phyloP scores from a whole-genome alignment of 2,797 vertebrate genomes.

The Sebastes goodei region DNA sequence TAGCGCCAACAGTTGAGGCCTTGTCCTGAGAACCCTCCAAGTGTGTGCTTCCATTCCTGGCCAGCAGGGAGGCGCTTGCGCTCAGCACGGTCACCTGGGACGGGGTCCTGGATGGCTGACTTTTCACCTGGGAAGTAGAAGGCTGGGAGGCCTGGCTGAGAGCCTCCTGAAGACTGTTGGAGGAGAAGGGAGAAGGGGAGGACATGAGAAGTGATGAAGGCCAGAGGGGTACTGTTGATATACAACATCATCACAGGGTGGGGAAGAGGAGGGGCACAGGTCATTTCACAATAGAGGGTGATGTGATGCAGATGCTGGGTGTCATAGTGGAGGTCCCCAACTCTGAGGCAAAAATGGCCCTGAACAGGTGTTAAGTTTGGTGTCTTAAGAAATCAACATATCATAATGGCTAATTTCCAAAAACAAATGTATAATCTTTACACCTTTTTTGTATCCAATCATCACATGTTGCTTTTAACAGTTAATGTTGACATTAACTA shows the following conservation, averaged over 20 bases:
- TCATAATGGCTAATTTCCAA: not conserved
- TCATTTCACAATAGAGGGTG: not conserved
- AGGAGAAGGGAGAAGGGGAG: constrained; percentile 80
- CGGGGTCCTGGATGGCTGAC: constrained; percentile 92
- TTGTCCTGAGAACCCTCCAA: constrained; percentile 96
- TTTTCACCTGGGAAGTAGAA: constrained; percentile 91
- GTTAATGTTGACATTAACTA: not conserved
- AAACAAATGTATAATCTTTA: not conserved
- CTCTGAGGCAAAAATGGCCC: not conserved
- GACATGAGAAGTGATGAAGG: constrained; percentile 45
- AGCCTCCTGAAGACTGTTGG: constrained; percentile 98
- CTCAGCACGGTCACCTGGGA: constrained; percentile 97
- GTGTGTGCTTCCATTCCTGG: constrained; percentile 98
- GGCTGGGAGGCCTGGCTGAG: constrained; percentile 95
- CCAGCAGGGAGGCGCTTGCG: constrained; percentile 98
- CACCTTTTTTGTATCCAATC: not conserved
- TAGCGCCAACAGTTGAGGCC: constrained; percentile 92
- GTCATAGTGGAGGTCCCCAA: not conserved
- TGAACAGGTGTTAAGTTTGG: not conserved
- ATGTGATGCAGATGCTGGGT: not conserved
- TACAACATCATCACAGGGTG: constrained; percentile 20
- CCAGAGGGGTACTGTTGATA: constrained; percentile 36
- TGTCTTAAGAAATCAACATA: not conserved
- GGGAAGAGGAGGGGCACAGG: not conserved
- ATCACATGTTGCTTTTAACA: not conserved